phyloP scores from a whole-genome alignment of 1,140 invertebrate species.

The Teleogryllus occipitalis region DNA sequence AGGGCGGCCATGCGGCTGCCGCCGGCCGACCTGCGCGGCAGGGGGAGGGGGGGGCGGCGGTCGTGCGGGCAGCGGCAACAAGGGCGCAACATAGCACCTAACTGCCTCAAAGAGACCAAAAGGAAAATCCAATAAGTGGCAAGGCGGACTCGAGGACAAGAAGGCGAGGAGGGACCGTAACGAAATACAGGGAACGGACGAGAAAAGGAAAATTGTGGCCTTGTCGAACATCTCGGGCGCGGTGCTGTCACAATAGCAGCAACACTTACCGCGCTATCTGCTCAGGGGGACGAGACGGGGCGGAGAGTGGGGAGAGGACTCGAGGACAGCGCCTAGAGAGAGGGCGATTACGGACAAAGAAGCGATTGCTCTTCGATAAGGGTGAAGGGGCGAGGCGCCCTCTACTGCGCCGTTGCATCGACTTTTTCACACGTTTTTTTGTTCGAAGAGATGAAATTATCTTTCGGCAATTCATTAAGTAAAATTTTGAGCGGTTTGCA shows the following conservation, averaged over 20 bases:
- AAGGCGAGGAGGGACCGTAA: neutral
- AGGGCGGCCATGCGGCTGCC: neutral
- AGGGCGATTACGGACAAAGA: neutral
- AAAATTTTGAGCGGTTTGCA: too few relatives aligned
- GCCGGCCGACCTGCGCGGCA: too few relatives aligned
- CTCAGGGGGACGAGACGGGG: neutral
- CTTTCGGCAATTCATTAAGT: too few relatives aligned
- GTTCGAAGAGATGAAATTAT: too few relatives aligned
- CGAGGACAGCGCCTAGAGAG: neutral
- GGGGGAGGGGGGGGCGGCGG: too few relatives aligned
- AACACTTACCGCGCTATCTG: neutral
- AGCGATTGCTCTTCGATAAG: neutral
- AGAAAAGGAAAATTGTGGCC: neutral
- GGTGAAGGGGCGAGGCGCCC: too few relatives aligned
- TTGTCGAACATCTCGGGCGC: neutral
- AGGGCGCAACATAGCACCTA: neutral
- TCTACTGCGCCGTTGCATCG: too few relatives aligned
- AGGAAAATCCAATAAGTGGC: neutral
- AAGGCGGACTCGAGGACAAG: neutral
- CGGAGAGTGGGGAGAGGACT: neutral
- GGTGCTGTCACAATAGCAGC: neutral
- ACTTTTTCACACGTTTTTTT: too few relatives aligned
- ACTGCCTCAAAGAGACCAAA: neutral
- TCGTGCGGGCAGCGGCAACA: neutral
- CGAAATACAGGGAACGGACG: neutral